phyloP scores from a whole-genome alignment of 2,113 vertebrate genomes.

The Triplophysa rosa region DNA sequence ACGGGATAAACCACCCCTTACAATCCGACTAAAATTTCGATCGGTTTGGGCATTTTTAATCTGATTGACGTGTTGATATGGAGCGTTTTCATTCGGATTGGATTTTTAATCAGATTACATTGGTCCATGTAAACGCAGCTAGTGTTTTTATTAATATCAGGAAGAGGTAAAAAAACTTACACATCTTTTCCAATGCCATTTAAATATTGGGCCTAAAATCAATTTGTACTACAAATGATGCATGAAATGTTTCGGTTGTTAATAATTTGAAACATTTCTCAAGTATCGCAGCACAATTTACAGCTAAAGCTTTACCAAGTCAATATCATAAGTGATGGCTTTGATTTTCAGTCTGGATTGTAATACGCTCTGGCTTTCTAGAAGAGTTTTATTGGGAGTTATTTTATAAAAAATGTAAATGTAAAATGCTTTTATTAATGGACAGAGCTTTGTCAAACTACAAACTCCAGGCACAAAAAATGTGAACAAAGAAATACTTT shows the following conservation, averaged over 20 bases:
- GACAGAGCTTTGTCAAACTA: constrained; percentile 17
- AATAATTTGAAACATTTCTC: not conserved
- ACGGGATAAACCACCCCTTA: too few relatives aligned
- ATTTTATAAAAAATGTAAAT: not conserved
- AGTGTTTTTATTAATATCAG: not conserved
- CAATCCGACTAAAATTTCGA: too few relatives aligned
- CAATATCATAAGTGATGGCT: not conserved
- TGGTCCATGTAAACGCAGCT: too few relatives aligned
- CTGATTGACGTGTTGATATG: too few relatives aligned
- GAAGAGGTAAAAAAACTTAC: not conserved
- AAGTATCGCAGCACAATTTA: not conserved
- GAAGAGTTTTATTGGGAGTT: not conserved
- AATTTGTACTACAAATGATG: not conserved
- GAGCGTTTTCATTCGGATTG: too few relatives aligned
- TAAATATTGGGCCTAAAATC: not conserved
- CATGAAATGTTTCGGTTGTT: not conserved
- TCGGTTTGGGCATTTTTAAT: too few relatives aligned
- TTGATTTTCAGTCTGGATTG: not conserved
- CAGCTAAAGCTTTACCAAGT: not conserved
- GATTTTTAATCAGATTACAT: too few relatives aligned
- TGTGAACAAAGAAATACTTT: constrained; percentile 4
- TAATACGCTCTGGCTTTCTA: not conserved
- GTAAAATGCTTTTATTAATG: not conserved
- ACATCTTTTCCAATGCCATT: not conserved
- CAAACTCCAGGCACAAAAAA: constrained; percentile 20